These are phyloP conservation scores for Netelia fuscicornis DNA, from an alignment of 2,888 invertebrate genomes.

Conservation along the genomic window DNA sequence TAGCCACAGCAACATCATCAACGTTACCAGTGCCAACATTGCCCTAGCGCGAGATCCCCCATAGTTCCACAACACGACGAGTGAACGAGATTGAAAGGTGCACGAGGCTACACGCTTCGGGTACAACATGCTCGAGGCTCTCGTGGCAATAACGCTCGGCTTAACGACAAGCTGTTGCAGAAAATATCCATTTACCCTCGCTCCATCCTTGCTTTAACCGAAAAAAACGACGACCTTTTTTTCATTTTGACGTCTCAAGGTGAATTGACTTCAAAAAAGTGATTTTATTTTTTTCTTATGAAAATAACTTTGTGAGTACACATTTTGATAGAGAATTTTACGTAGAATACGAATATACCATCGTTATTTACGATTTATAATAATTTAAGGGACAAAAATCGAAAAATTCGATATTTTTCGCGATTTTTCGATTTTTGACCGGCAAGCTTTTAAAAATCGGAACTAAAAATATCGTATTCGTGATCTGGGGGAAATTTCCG, in stretches of 20 bases:
- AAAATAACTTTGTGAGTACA: too few species aligned
- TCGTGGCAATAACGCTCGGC: slow-evolving; percentile 48
- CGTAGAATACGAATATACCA: too few species aligned
- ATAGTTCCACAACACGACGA: slow-evolving; percentile 12
- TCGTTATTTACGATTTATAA: too few species aligned
- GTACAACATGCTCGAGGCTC: slow-evolving; percentile 48
- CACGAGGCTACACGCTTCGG: slow-evolving; percentile 10
- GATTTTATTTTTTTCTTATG: too few species aligned
- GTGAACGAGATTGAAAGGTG: slow-evolving; percentile 51
- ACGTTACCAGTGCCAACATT: slow-evolving; percentile 22
- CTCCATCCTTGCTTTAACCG: background rate
- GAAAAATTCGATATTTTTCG: too few species aligned
- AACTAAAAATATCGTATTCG: too few species aligned
- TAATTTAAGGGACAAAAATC: too few species aligned
- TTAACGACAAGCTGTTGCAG: slow-evolving; percentile 24
- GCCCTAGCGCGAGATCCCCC: slow-evolving; percentile 16
- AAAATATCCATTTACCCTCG: slow-evolving; percentile 32
- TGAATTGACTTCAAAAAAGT: background rate
- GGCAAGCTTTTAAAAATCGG: too few species aligned
- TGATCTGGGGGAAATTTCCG: too few species aligned
- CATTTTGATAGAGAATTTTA: too few species aligned
- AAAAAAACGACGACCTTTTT: background rate
- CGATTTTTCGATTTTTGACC: too few species aligned
- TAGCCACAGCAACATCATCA: slow-evolving; percentile 40
- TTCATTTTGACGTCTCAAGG: background rate